phyloP scores from a whole-genome alignment of 2,113 vertebrate genomes.

The Acanthisitta chloris region DNA sequence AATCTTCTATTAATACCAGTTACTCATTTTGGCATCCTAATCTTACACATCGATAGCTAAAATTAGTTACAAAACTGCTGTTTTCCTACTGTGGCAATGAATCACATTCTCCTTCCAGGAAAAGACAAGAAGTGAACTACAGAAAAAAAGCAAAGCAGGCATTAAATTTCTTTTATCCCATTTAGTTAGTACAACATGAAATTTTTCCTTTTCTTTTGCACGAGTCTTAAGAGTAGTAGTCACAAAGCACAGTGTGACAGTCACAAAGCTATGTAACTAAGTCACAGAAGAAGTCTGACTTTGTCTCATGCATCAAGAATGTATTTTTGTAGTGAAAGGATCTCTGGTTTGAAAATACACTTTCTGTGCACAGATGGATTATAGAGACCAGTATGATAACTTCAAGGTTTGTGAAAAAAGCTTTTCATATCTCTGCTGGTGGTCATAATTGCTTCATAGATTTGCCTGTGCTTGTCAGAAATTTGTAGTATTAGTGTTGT shows the following conservation, averaged over 20 bases:
- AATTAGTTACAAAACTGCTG: neutral
- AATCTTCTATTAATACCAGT: neutral
- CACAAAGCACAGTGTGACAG: neutral
- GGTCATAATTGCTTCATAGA: neutral
- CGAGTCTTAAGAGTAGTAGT: neutral
- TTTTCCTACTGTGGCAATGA: neutral
- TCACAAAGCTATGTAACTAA: neutral
- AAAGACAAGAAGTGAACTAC: neutral
- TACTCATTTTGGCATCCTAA: neutral
- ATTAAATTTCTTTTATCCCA: neutral
- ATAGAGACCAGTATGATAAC: neutral
- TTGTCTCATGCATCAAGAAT: neutral
- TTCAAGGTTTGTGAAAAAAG: neutral
- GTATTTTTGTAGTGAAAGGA: neutral
- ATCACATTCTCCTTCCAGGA: neutral
- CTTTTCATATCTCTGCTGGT: neutral
- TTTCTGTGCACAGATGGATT: neutral
- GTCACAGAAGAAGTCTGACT: neutral
- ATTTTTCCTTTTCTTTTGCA: neutral
- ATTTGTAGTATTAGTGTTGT: neutral
- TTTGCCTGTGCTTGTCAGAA: conserved; percentile 11
- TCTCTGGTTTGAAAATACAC: neutral
- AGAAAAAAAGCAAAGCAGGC: neutral
- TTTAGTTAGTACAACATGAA: neutral
- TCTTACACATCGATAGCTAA: neutral